phyloP scores from a whole-genome alignment of 2,113 vertebrate genomes.

The Syngnathus scovelli region DNA sequence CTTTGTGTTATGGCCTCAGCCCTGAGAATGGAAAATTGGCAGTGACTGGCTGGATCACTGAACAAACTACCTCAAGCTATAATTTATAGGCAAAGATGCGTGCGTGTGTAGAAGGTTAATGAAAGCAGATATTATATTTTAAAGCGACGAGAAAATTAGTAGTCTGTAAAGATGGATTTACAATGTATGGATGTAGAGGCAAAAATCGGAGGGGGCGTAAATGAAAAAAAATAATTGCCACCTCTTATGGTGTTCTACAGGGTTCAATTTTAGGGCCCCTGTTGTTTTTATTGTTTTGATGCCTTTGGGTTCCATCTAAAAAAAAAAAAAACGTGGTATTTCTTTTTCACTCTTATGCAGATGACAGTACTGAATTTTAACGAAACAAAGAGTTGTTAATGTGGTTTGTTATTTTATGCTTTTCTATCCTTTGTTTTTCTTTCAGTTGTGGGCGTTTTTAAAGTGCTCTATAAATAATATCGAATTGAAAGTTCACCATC shows the following conservation, averaged over 20 bases:
- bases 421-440: background rate
- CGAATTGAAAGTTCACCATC: constrained; percentile 23
- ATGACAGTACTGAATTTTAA: no score
- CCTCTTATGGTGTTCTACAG: no score
- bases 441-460: background rate
- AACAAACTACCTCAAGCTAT: constrained; percentile 61
- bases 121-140: constrained; percentile 34
- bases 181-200: background rate
- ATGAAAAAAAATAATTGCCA: background rate
- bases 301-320: no score
- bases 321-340: no score
- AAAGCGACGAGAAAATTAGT: constrained; percentile 16
- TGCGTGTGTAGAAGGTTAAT: constrained; percentile 15
- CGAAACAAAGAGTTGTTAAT: no score
- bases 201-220: no score
- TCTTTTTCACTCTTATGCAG: no score
- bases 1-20: constrained; percentile 59
- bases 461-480: background rate
- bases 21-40: constrained; percentile 52
- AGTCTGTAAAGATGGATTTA: background rate
- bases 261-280: no score
- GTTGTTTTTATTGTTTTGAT: no score
- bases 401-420: background rate
- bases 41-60: constrained; percentile 59
- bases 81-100: constrained; percentile 59